Evolutionary conservation across 2,888 invertebrate genomes (phyloP).

Genomic region (Branchellion lobata): DNA sequence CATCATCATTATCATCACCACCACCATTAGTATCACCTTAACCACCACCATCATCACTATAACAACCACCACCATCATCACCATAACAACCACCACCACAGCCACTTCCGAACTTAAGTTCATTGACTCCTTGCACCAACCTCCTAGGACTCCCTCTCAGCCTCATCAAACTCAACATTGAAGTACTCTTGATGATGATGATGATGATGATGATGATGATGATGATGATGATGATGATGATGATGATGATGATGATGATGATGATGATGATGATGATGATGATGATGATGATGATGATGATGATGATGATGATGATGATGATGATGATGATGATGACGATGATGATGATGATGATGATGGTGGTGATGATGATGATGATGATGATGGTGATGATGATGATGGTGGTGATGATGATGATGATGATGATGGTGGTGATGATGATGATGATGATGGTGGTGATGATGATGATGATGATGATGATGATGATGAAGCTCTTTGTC

Average conservation of each 20-base stretch:
- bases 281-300: slow-evolving; percentile 34
- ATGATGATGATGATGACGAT: slow-evolving; percentile 27
- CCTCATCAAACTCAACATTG: too few relatives aligned
- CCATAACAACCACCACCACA: too few relatives aligned
- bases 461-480: slow-evolving; percentile 12
- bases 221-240: slow-evolving; percentile 4
- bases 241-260: not conserved
- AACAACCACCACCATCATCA: too few relatives aligned
- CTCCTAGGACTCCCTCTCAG: too few relatives aligned
- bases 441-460: slow-evolving; percentile 13
- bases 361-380: slow-evolving; percentile 25
- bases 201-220: not conserved
- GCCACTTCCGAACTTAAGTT: too few relatives aligned
- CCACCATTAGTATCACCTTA: too few relatives aligned
- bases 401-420: not conserved
- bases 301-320: slow-evolving; percentile 3
- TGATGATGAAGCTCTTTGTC: too few relatives aligned
- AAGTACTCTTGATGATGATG: slow-evolving; percentile 7
- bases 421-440: slow-evolving; percentile 9
- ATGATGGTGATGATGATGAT: slow-evolving; percentile 29
- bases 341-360: slow-evolving; percentile 29
- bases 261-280: not conserved
- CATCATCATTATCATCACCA: too few relatives aligned
- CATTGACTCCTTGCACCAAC: too few relatives aligned
- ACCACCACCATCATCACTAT: too few relatives aligned